phyloP scores from a whole-genome alignment of 2,888 invertebrate genomes.

The Hirudinaria manillensis region DNA sequence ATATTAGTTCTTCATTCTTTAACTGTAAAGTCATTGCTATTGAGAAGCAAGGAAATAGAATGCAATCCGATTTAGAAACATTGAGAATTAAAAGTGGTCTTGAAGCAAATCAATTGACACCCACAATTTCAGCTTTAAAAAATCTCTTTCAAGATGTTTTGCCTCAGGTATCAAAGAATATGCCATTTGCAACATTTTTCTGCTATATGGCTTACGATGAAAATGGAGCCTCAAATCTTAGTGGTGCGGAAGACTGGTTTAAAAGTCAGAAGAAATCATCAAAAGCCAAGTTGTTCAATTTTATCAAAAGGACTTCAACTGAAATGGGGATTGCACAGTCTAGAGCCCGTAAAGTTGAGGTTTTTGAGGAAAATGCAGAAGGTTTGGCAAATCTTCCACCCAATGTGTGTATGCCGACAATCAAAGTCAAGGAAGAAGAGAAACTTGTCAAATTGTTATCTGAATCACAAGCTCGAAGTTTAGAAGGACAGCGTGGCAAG shows the following conservation, averaged over 20 bases:
- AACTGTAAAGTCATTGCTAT: neutral
- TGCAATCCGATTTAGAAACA: neutral
- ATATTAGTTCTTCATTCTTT: neutral
- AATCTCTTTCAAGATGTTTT: slow-evolving; percentile 11
- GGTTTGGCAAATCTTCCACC: neutral
- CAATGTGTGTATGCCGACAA: neutral
- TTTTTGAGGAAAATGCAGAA: neutral
- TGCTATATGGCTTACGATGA: neutral
- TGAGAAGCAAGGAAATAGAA: neutral
- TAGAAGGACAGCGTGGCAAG: slow-evolving; percentile 15
- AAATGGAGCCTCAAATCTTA: neutral
- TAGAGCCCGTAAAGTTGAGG: neutral
- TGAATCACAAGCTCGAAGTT: neutral
- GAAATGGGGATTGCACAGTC: neutral
- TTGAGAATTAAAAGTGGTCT: neutral
- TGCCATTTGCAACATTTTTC: neutral
- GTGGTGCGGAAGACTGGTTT: neutral
- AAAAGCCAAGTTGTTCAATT: neutral
- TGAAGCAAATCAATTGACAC: neutral
- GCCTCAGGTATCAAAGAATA: neutral
- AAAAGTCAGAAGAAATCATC: neutral
- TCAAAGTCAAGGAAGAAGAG: neutral
- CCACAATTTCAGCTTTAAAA: neutral
- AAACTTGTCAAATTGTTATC: neutral
- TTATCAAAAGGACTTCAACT: neutral